phyloP scores from a whole-genome alignment of 2,797 vertebrate species.

The Hypotaenidia okinawae region DNA sequence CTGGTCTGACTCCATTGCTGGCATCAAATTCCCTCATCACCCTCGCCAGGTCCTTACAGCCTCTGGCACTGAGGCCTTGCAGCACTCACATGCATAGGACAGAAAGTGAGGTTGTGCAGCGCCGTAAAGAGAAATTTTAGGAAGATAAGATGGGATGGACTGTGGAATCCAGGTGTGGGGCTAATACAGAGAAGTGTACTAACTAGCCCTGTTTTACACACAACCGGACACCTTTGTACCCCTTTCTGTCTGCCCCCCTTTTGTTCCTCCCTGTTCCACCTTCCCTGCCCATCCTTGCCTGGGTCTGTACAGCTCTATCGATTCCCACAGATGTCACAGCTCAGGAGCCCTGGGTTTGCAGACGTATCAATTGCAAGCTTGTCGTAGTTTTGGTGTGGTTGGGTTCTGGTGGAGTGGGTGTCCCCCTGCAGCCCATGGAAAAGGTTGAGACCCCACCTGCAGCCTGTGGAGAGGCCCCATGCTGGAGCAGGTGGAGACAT shows the following conservation, averaged over 20 bases:
- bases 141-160: neutral
- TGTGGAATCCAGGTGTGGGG: accelerated
- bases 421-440: too few relatives aligned
- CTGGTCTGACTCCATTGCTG: too few relatives aligned
- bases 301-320: neutral
- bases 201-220: neutral
- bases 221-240: neutral
- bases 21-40: neutral
- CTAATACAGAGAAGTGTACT: neutral
- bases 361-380: neutral
- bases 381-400: too few relatives aligned
- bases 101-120: too few relatives aligned
- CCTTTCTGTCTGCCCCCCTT: neutral
- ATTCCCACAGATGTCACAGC: neutral
- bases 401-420: too few relatives aligned
- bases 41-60: too few relatives aligned
- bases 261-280: neutral
- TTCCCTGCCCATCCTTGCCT: neutral
- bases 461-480: too few relatives aligned
- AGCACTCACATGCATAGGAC: accelerated
- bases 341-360: neutral
- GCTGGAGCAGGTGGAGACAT: too few relatives aligned
- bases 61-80: neutral
- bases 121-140: neutral
- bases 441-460: too few relatives aligned